Base-by-base conservation (phyloP, 1,140 invertebrate genomes). In the Neelides sp. region DNA sequence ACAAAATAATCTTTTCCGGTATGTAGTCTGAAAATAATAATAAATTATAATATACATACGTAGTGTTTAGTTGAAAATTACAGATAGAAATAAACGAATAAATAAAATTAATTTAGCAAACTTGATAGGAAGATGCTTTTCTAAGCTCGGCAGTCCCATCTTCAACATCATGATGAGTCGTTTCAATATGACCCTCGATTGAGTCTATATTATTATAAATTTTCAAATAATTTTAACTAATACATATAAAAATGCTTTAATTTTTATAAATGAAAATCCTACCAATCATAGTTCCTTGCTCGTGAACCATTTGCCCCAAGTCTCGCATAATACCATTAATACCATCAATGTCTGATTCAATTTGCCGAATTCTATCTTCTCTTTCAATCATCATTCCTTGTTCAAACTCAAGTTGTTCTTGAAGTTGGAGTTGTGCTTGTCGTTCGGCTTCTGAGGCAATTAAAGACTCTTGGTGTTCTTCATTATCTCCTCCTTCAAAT, bases 301-400 rank as follows among this genome's bases (percentile, higher is more conserved):
- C 76, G 63, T 82, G 71, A 1, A 92, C 83, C 62, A 92, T 66
- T 35, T 75, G 75, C 3, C 78, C 80, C n/a, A 96, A 69, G 59
- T 90, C 81, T 52, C 82, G 78, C 80, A 94, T 94, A 45, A 95
- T 91, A 66, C 87, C 78, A 68, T 91, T 91, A 1, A 93, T 82
- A 68, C 93, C 88, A 46, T 87, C 68, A 48, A 95, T 83, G 66
- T 93, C 83, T 3, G 77, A 76, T 70, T 93, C 84, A 39, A 87
- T 83, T 64, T 77, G 73, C 55, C 73, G 74, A 50, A 87, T 76
- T 64, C 79, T 75, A 19, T 78, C 74, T 59, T 85, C 80, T 32
- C 79, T 73, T 53, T 87, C 84, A 22, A 81, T 55, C 34, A 84
- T 61, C 70, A 87, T 73, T 48, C 78, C 80, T 52, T 79, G 77